Evolutionary conservation across 2,113 vertebrate species (phyloP).

Genomic region (Glareola pratincola): DNA sequence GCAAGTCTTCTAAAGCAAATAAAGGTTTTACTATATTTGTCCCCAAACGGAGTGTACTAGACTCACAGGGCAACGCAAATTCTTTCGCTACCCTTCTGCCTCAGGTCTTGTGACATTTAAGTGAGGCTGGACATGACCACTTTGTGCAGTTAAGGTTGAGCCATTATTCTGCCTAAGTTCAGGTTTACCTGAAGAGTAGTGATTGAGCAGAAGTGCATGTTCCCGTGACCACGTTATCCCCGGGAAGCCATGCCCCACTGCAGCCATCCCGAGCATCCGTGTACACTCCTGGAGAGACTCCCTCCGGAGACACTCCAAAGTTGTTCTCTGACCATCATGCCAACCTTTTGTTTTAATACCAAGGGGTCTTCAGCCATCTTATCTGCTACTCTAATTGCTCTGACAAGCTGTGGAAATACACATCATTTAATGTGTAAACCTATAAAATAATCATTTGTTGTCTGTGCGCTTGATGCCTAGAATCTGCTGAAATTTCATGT

Average conservation of each 20-base stretch:
- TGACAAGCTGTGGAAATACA: conserved; percentile 15
- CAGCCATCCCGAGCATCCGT: neutral
- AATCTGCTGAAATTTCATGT: neutral
- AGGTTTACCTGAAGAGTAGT: neutral
- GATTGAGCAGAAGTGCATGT: neutral
- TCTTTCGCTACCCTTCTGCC: neutral
- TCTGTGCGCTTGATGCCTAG: neutral
- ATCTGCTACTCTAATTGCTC: conserved; percentile 1
- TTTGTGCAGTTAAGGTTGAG: neutral
- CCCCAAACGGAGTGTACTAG: neutral
- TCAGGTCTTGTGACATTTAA: rapidly evolving
- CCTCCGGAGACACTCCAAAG: neutral
- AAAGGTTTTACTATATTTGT: neutral
- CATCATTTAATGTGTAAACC: conserved; percentile 3
- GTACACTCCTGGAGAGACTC: neutral
- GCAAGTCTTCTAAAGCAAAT: neutral
- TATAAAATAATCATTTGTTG: conserved; percentile 40
- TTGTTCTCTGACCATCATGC: neutral
- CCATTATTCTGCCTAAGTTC: neutral
- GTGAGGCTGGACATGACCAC: neutral
- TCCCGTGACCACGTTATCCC: neutral
- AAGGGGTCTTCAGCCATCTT: conserved; percentile 49
- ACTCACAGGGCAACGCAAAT: neutral
- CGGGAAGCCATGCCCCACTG: rapidly evolving
- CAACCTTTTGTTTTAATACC: neutral